Base-by-base conservation (phyloP, 2,888 invertebrate species). In the Tetragonisca angustula region DNA sequence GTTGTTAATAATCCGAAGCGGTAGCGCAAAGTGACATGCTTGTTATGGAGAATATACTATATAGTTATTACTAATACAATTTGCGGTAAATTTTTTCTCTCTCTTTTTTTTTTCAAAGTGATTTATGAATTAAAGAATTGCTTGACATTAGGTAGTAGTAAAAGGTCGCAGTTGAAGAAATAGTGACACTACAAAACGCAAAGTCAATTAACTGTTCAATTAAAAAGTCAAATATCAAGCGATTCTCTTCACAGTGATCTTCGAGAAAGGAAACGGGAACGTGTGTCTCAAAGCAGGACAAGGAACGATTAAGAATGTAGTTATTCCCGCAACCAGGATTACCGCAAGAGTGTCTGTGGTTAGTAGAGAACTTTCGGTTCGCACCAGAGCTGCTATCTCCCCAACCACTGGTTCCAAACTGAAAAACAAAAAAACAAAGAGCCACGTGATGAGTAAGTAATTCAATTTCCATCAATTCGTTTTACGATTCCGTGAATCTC, bases 271-370 rank as follows among this genome's bases (percentile, higher is more conserved):
- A 52, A 32, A 54, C 50, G n/a, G 56, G 61, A 65, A 70, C 72
- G 81, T 77, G 81, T 85, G 65, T 86, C 80, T 89, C 80, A 79
- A 89, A 90, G 88, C 86, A 84, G 92, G 89, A 90, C 79, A 81
- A 86, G 91, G 90, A 86, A 87, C 86, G 91, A 93, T 94, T 93
- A 93, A 93, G 90, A 91, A 92, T 93, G 92, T 92, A 93, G 94
- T 94, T 94, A 94, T 94, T 93, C 94, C 94, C 94, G 91, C 94
- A 94, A 94, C 94, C 94, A 94, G 93, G 94, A 93, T 94, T 94
- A 94, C 94, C 94, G 94, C 94, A 94, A 93, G 94, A 94, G 92
- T 94, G 92, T 94, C 94, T 94, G 94, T 94, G 94, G 93, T 94
- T 94, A 94, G 94, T 94, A 94, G 94, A 92, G 94, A 94, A 94